Evolutionary conservation across 2,113 vertebrate species (phyloP).

Genomic region (Oncorhynchus mykiss): DNA sequence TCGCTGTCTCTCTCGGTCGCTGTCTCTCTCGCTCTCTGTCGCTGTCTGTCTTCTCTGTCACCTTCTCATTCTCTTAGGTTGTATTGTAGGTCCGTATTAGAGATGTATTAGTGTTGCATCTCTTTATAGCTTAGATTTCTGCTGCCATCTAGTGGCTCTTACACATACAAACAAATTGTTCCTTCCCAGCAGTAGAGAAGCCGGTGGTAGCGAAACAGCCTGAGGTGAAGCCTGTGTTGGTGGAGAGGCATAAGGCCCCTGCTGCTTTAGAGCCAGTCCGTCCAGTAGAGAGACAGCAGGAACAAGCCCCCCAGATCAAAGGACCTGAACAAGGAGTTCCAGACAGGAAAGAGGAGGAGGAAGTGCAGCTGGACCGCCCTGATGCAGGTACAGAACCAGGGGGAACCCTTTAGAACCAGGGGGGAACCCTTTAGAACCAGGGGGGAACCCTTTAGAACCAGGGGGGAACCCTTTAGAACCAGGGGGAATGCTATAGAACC

Average conservation of each 20-base stretch:
- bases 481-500: neutral
- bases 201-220: neutral
- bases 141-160: constrained; percentile 64
- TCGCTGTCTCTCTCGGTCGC: no score
- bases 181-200: constrained; percentile 56
- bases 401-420: neutral
- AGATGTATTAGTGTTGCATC: no score
- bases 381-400: constrained; percentile 77
- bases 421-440: neutral
- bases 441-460: neutral
- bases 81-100: no score
- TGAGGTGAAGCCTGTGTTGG: constrained; percentile 65
- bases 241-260: constrained; percentile 69
- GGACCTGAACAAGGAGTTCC: constrained; percentile 77
- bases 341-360: constrained; percentile 55
- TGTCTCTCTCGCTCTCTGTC: no score
- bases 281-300: constrained; percentile 55
- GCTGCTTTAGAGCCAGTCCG: constrained; percentile 33
- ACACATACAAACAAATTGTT: no score
- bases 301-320: constrained; percentile 85
- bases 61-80: no score
- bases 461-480: neutral
- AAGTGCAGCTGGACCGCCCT: constrained; percentile 89
- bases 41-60: no score
- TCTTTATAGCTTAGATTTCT: constrained; percentile 16